phyloP scores from a whole-genome alignment of 2,888 invertebrate genomes.

The Trisateles emortualis region DNA sequence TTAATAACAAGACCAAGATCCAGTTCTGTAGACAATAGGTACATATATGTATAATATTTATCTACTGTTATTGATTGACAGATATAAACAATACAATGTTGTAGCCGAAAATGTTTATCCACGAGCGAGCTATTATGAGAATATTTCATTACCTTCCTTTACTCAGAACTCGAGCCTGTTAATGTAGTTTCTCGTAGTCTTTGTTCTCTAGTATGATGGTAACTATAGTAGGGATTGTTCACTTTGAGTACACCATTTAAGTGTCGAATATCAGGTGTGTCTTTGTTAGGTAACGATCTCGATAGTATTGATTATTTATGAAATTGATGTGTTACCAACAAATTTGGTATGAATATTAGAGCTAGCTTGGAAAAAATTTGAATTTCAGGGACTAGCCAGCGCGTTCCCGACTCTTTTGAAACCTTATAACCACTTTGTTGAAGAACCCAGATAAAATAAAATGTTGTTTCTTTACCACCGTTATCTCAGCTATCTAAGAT shows the following conservation, averaged over 20 bases:
- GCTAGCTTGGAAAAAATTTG: too few relatives aligned
- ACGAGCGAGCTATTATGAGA: constrained; percentile 55
- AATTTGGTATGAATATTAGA: too few relatives aligned
- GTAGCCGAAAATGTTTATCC: too few relatives aligned
- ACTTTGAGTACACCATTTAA: not conserved
- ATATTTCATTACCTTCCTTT: constrained; percentile 61
- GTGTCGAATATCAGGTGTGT: not conserved
- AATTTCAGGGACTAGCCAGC: too few relatives aligned
- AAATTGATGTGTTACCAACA: too few relatives aligned
- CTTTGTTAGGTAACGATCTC: too few relatives aligned
- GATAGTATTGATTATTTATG: too few relatives aligned
- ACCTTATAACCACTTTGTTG: too few relatives aligned
- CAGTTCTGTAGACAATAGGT: too few relatives aligned
- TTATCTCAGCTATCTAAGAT: not conserved
- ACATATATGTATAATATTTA: too few relatives aligned
- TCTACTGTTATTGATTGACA: not conserved
- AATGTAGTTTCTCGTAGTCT: constrained; percentile 57
- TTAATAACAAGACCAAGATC: too few relatives aligned
- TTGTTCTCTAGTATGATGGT: constrained; percentile 40
- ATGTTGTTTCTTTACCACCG: not conserved
- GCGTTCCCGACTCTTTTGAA: too few relatives aligned
- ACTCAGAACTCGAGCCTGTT: constrained; percentile 42
- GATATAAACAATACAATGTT: not conserved
- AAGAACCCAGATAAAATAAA: not conserved
- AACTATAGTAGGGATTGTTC: not conserved